Conservation (phyloP, 2,797 vertebrate genomes). For the Tokudaia muenninki region DNA sequence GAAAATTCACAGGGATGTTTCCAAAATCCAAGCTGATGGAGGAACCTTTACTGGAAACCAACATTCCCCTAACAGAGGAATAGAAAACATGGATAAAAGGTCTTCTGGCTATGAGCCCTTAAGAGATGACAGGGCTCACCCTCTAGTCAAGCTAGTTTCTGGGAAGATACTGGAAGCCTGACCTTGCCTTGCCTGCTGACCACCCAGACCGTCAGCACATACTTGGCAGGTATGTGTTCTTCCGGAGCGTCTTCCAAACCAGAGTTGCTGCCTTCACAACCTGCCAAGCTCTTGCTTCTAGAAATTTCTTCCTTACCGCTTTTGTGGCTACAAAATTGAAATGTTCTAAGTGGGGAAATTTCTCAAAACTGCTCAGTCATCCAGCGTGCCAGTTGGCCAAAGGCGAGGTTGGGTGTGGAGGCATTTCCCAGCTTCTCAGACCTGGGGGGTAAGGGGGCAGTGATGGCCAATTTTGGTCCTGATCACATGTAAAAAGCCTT, state of each 20-base stretch:
- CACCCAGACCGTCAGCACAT: constrained; percentile 54
- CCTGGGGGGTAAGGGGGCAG: neutral
- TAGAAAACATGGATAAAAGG: neutral
- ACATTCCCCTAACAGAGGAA: neutral
- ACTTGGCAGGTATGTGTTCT: neutral
- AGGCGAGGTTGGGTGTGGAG: constrained; percentile 11
- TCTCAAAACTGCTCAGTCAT: constrained; percentile 63
- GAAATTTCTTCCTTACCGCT: neutral
- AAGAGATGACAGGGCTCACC: neutral
- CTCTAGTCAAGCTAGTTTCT: constrained; percentile 31
- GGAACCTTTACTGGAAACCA: neutral
- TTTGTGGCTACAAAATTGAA: constrained; percentile 50
- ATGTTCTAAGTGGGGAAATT: constrained; percentile 48
- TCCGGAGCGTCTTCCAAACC: constrained; percentile 46
- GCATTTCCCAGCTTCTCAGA: neutral
- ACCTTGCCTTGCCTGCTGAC: constrained; percentile 35
- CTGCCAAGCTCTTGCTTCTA: constrained; percentile 57
- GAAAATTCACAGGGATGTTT: neutral
- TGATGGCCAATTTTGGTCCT: constrained; percentile 20
- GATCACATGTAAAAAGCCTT: constrained; percentile 44
- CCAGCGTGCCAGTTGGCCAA: constrained; percentile 67
- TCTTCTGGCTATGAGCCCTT: neutral
- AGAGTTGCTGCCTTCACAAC: constrained; percentile 27
- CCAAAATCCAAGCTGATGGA: neutral
- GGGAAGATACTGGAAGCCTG: constrained; percentile 17